Base-by-base conservation (phyloP, 2,888 invertebrate genomes). In the Chloromyia formosa region DNA sequence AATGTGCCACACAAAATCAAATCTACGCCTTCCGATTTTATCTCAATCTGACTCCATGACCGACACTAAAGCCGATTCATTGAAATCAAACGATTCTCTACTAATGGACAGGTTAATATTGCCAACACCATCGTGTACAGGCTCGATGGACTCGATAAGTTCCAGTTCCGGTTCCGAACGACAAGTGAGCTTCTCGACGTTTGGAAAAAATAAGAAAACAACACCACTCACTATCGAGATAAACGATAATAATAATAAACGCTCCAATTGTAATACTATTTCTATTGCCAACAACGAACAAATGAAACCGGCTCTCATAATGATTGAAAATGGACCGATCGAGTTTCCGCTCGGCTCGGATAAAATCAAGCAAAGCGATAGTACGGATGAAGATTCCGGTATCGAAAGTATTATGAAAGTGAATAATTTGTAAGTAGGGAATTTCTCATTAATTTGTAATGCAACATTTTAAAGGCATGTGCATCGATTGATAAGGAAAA, bases 351-450 rank as follows among this genome's bases (percentile, higher is more conserved):
- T 20, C 9, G 73, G 74, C 18, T 22, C 73, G 1, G 75, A 75
- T 23, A 77, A 77, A 72, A 76, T 77, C 7, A 74, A 75, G 49
- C 79, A 78, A 71, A 78, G 77, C 76, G 79, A 79, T 77, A 80
- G 80, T 73, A 78, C 79, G 1, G 80, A 80, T 66, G 80, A 80
- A 74, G 80, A 80, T 75, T 79, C 79, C 4, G 80, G 80, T 56
- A 79, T 80, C 64, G 80, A 80, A 78, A 80, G 78, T 77, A 77
- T 80, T 78, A 77, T 78, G 77, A 78, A 75, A 75, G 64, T 77
- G 27, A 78, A 75, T 62, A 76, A 75, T 35, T 27, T 69, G 69
- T 54, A 69, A 54, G 69, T 69, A 69, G 69, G 5, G 42, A 53
- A 54, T 58, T 58, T 58, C 18, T 58, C 27, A 35, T 58, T 58